phyloP scores from a whole-genome alignment of 2,113 vertebrate species.

The Pipa parva region DNA sequence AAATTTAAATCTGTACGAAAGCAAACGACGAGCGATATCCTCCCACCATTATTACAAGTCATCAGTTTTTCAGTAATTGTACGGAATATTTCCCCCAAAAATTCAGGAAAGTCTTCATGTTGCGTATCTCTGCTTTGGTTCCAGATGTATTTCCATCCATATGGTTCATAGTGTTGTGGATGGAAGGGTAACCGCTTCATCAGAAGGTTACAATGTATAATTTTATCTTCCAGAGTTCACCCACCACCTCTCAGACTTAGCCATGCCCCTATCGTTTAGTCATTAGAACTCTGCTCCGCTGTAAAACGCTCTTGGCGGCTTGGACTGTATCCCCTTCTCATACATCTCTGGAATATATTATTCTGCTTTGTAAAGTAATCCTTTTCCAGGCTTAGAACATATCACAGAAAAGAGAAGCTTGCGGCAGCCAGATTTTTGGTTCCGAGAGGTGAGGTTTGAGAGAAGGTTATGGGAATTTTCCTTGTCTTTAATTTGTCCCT shows the following conservation, averaged over 20 bases:
- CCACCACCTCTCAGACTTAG: constrained; percentile 13
- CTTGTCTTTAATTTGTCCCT: constrained; percentile 20
- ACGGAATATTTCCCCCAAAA: background rate
- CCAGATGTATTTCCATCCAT: constrained; percentile 11
- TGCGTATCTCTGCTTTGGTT: constrained; percentile 7
- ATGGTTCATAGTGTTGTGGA: background rate
- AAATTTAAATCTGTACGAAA: constrained; percentile 9
- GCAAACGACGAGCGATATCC: background rate
- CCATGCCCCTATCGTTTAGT: constrained; percentile 2
- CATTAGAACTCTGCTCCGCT: background rate
- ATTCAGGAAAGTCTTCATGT: constrained; percentile 14
- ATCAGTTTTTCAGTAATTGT: background rate
- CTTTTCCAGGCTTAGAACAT: background rate
- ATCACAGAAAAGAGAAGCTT: background rate
- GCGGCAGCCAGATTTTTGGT: background rate
- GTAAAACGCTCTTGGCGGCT: background rate
- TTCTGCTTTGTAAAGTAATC: constrained; percentile 12
- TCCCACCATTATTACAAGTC: background rate
- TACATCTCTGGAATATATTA: constrained; percentile 4
- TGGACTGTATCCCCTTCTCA: background rate
- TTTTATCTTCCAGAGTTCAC: constrained; percentile 15
- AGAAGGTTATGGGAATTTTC: constrained; percentile 24
- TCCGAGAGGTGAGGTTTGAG: constrained; percentile 13
- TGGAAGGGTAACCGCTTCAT: too few relatives aligned
- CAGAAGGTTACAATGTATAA: background rate